Base-by-base conservation (phyloP, 1,140 invertebrate genomes). In the Contarinia nasturtii region DNA sequence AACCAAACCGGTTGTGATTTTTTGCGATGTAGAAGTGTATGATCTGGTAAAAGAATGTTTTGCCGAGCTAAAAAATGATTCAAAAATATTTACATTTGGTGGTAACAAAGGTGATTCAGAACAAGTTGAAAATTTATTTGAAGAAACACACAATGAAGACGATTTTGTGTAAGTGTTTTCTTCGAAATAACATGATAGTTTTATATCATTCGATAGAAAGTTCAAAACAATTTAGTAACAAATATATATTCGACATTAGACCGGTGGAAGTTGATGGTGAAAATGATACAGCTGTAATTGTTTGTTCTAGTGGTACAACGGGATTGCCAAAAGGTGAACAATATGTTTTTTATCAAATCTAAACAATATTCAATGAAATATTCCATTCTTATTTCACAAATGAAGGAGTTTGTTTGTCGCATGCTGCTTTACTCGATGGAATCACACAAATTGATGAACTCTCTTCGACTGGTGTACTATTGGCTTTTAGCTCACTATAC, bases 391-490 rank as follows among this genome's bases (percentile, higher is more conserved):
- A 10, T 36, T 10, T 36, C n/a, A 10, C 8, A 10, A 36, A n/a
- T 11, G 38, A 46, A 46, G 45, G 45, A 4, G 34, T 46, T 1
- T 37, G 45, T 22, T n/a, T 19, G 19, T 38, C 45, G 19, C 45
- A 46, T 38, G 33, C 33, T 2, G 17, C 15, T 11, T 7, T 44
- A 46, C n/a, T 8, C 1, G 12, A 46, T 34, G 2, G 17, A 11
- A 20, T 19, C 8, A 8, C n/a, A n/a, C 8, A 36, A 36, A 8
- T 36, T 8, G n/a, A 8, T 8, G 8, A 36, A 36, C 8, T 8
- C 34, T 10, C 34, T 36, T 36, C 34, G 34, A 36, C 8, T n/a
- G 45, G 38, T 18, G 34, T 46, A 2, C 2, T 46, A 5, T 40
- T 46, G 2, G n/a, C 10, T 2, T 37, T 36, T 20, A 36, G 33